Conservation (phyloP, 2,113 vertebrate genomes). For the Ageneiosus marmoratus region DNA sequence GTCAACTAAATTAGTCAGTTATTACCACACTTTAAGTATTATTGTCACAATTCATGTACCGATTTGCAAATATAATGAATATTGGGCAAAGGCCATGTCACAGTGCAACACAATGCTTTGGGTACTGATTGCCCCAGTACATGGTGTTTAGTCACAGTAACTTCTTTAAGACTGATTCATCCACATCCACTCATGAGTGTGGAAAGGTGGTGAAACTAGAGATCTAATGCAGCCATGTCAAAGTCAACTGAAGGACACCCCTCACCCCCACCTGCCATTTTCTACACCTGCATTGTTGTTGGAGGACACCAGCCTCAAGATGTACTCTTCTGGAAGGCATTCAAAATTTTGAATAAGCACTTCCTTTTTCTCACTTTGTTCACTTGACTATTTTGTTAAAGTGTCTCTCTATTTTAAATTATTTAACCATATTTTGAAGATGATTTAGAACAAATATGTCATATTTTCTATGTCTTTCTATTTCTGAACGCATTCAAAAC, state of each 20-base stretch:
- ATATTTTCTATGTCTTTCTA: neutral
- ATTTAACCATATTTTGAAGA: neutral
- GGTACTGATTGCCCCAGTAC: neutral
- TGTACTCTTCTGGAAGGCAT: slow-evolving; percentile 4
- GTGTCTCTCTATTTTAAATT: neutral
- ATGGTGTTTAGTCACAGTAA: slow-evolving; percentile 52
- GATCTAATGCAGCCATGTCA: slow-evolving; percentile 41
- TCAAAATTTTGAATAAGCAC: neutral
- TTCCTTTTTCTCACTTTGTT: neutral
- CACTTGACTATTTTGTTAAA: neutral
- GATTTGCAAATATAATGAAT: neutral
- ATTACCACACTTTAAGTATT: neutral
- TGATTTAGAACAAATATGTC: neutral
- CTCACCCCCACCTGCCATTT: neutral
- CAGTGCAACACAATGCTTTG: neutral
- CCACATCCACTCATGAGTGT: slow-evolving; percentile 24
- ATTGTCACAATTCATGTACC: neutral
- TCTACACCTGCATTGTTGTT: slow-evolving; percentile 6
- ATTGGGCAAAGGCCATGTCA: neutral
- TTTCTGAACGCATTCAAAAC: neutral
- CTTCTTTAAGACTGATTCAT: slow-evolving; percentile 17
- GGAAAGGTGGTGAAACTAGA: slow-evolving; percentile 51
- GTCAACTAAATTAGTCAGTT: neutral
- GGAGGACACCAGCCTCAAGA: slow-evolving; percentile 6
- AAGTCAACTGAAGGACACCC: slow-evolving; percentile 52